These are phyloP conservation scores for Adoxophyes honmai DNA, from an alignment of 1,140 invertebrate species.

Conservation along the genomic window DNA sequence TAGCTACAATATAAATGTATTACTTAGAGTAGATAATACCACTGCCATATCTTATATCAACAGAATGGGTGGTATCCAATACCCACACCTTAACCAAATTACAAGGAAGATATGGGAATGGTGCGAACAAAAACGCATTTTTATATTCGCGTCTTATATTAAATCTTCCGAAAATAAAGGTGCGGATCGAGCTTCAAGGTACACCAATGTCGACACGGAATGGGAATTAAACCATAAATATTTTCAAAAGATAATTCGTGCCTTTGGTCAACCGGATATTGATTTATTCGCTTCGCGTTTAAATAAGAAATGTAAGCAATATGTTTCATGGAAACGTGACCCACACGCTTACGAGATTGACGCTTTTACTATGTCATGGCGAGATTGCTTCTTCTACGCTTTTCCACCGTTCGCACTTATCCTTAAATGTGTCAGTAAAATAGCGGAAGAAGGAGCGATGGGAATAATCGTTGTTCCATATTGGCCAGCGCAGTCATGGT, in stretches of 20 bases:
- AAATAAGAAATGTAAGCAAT: conserved; percentile 27
- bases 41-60: conserved; percentile 42
- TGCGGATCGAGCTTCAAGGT: conserved; percentile 6
- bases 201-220: conserved; percentile 12
- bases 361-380: conserved; percentile 5
- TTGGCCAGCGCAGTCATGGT: conserved; percentile 14
- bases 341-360: conserved; percentile 12
- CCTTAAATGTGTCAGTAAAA: conserved; percentile 11
- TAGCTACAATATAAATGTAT: conserved; percentile 18
- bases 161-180: conserved; percentile 1
- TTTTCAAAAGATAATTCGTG: conserved; percentile 16
- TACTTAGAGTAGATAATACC: conserved; percentile 25
- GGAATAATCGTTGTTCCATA: conserved; percentile 1
- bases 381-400: conserved; percentile 1
- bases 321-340: conserved; percentile 12
- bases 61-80: conserved; percentile 17
- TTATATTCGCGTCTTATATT: conserved; percentile 17
- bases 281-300: conserved; percentile 33
- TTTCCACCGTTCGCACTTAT: conserved; percentile 6
- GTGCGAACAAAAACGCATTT: conserved; percentile 11
- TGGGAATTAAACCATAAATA: conserved; percentile 12
- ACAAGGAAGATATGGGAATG: conserved; percentile 18
- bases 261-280: conserved; percentile 25
- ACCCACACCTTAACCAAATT: conserved; percentile 13
- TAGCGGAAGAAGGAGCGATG: background rate